Evolutionary conservation across 2,797 vertebrate genomes (phyloP), one percentile per base, ranked within the genome.

Genomic region (Coranthus polyacanthus): DNA sequence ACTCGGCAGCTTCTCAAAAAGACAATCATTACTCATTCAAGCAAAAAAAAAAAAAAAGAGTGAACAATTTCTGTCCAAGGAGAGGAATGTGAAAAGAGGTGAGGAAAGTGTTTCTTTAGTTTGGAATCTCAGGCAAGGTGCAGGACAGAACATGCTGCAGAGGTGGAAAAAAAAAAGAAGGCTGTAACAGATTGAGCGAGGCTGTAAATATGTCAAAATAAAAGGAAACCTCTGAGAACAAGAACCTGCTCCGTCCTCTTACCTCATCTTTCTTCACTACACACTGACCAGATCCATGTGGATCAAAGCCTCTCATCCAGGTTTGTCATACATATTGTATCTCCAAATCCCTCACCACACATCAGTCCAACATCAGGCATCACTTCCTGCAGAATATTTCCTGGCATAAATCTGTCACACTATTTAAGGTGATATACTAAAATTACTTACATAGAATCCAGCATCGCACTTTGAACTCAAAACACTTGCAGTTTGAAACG

Each of bases 141-240:
- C 39, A 24, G 29, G 37, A 49, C 49, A 54, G 50, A 81, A 69
- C 46, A 47, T 46, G 65, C 39, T 72, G 46, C 6, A 60, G 20
- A 60, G 68, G 72, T 78, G 53, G 59, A 76, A 67, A 85, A 44
- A 6, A 84, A 81, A 86, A 24, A 12, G 67, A 75, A 3, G 9
- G 29, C 29, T 3, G 67, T 88, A 91, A 94, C 92, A 88, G 90
- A 95, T 94, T 92, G 87, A 91, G 87, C 78, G 72, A 75, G 74
- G 83, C 86, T 94, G 92, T 93, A 93, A 94, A 86, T 91, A 82
- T 92, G 89, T 93, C 93, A 93, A 75, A 88, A 88, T 91, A 91
- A 92, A 77, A 91, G 86, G 91, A 92, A 94, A 92, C 94, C 93
- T 86, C 90, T 85, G 81, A 86, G 74, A 85, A 87, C 67, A 81